These are phyloP conservation scores for Lasioglossum marginatum DNA, from an alignment of 2,888 invertebrate genomes.

Conservation along the genomic window DNA sequence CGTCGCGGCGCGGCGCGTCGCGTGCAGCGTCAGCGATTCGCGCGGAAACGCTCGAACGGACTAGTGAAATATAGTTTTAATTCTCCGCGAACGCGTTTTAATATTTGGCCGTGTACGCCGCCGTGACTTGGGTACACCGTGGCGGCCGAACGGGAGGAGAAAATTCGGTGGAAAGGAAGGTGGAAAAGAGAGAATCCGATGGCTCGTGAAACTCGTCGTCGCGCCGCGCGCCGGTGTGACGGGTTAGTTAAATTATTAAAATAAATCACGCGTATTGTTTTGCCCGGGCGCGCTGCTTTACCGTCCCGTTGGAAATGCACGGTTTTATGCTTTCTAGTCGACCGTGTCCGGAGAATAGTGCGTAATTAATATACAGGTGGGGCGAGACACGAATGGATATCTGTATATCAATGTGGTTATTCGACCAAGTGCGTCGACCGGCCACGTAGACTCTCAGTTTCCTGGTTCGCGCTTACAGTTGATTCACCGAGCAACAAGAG, in stretches of 20 bases:
- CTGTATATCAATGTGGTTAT: conserved; percentile 35
- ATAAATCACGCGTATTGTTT: conserved; percentile 76
- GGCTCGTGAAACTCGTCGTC: conserved; percentile 5
- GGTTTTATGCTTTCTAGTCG: conserved; percentile 22
- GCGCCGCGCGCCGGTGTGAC: conserved; percentile 23
- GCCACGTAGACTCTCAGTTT: conserved; percentile 2
- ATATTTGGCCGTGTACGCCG: conserved; percentile 60
- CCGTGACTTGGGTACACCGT: conserved; percentile 10
- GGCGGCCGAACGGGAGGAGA: conserved; percentile 3
- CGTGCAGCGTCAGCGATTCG: conserved; percentile 7
- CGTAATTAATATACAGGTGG: conserved; percentile 44
- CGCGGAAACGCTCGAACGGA: conserved; percentile 7
- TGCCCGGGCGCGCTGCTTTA: conserved; percentile 61
- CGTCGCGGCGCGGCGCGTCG: not conserved
- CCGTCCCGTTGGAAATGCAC: conserved; percentile 63
- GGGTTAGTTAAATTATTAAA: conserved; percentile 75
- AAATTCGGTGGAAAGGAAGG: not conserved
- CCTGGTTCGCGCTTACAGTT: not conserved
- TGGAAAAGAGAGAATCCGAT: conserved; percentile 18
- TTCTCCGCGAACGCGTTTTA: conserved; percentile 66
- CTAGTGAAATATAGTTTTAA: conserved; percentile 74
- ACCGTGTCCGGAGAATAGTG: conserved; percentile 37
- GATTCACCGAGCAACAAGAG: not conserved
- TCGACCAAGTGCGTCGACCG: conserved; percentile 32
- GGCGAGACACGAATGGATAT: not conserved